These are phyloP conservation scores for Chymomyza costata DNA, from an alignment of 1,140 invertebrate genomes.

Conservation along the genomic window DNA sequence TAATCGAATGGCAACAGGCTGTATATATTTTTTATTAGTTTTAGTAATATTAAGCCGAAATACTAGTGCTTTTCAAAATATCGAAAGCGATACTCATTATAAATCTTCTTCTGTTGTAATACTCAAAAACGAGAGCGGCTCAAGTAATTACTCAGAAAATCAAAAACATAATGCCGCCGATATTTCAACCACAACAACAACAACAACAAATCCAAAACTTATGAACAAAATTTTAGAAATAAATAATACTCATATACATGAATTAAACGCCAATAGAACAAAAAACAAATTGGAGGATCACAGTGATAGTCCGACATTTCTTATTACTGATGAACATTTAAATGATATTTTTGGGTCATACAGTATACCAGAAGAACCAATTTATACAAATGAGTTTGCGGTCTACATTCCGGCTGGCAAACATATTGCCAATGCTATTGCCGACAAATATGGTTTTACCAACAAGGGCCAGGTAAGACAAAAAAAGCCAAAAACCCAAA, in stretches of 20 bases:
- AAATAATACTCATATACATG: conserved; percentile 32
- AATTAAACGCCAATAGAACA: conserved; percentile 13
- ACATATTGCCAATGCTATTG: conserved; percentile 77
- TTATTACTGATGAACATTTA: conserved; percentile 8
- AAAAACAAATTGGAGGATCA: conserved; percentile 17
- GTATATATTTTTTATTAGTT: conserved; percentile 72
- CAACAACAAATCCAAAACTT: not conserved
- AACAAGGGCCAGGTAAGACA: conserved; percentile 80
- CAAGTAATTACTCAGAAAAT: conserved; percentile 28
- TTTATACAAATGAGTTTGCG: conserved; percentile 82
- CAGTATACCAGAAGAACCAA: conserved; percentile 63
- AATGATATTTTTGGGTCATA: conserved; percentile 64
- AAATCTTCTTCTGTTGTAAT: conserved; percentile 31
- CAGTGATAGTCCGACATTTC: not conserved
- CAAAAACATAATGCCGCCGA: conserved; percentile 12
- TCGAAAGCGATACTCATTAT: conserved; percentile 28
- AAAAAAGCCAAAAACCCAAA: too few species aligned
- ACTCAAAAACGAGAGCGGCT: conserved; percentile 25
- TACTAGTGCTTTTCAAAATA: conserved; percentile 45
- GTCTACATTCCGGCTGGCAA: conserved; percentile 79
- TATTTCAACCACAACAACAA: not conserved
- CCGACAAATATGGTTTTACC: conserved; percentile 79
- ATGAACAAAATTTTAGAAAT: conserved; percentile 13
- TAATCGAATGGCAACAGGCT: conserved; percentile 62
- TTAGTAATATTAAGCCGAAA: conserved; percentile 55